A percentile compares a stretch with the other conserved stretches of the same genome.
These are phyloP conservation scores for Oreochromis niloticus DNA, from an alignment of 2,113 vertebrate genomes.

Conservation along the genomic window DNA sequence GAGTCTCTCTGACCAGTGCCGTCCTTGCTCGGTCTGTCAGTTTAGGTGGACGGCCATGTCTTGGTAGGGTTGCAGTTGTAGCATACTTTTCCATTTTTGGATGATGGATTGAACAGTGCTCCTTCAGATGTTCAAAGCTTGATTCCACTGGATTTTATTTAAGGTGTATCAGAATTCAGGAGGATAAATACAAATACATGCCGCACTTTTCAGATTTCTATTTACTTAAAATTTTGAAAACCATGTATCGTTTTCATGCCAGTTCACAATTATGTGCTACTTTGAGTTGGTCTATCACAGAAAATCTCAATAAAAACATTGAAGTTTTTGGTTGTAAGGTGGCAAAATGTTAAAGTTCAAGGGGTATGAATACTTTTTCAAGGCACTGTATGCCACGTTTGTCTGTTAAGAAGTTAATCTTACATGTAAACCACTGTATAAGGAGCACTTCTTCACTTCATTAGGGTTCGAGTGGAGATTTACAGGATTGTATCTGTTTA, in stretches of 20 bases:
- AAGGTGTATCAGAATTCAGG: rapidly evolving
- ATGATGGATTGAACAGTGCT: background rate
- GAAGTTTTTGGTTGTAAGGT: rapidly evolving
- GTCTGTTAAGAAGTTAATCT: background rate
- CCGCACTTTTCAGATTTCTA: background rate
- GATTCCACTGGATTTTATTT: rapidly evolving
- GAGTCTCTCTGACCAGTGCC: rapidly evolving
- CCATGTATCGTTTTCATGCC: rapidly evolving
- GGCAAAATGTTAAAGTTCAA: rapidly evolving
- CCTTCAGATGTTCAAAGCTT: rapidly evolving
- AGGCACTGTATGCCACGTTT: background rate
- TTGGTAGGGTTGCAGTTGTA: background rate
- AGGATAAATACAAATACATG: rapidly evolving
- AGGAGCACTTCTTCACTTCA: background rate
- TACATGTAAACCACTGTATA: background rate
- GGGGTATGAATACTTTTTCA: background rate
- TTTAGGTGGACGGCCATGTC: background rate
- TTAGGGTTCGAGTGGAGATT: background rate
- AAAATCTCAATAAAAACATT: background rate
- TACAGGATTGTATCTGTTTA: rapidly evolving
- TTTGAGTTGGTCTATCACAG: background rate
- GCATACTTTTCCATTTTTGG: rapidly evolving
- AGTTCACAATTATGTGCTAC: too few relatives aligned
- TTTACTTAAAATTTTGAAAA: rapidly evolving
- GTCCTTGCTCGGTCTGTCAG: background rate